A percentile compares a stretch with the other conserved stretches of the same genome.
phyloP scores from a whole-genome alignment of 2,113 vertebrate genomes.

The Hucho hucho region DNA sequence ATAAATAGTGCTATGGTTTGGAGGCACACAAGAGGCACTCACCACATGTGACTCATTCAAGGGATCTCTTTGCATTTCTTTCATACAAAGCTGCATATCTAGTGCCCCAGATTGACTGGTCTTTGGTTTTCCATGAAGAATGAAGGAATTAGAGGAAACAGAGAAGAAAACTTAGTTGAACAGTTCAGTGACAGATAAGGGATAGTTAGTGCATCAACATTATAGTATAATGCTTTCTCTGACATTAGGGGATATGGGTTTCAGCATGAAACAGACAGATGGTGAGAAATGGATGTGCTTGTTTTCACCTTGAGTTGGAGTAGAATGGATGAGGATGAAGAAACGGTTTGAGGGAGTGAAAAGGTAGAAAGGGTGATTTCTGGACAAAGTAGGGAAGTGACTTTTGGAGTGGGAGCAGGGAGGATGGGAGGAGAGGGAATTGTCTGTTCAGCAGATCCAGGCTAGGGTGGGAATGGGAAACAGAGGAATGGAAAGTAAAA shows the following conservation, averaged over 20 bases:
- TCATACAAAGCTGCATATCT: constrained; percentile 12
- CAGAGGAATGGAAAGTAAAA: neutral
- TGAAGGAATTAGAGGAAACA: constrained; percentile 3
- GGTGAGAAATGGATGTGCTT: no score
- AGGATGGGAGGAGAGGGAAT: neutral
- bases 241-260: no score
- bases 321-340: neutral
- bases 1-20: neutral
- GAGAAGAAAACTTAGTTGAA: no score
- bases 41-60: constrained; percentile 24
- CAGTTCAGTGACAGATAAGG: no score
- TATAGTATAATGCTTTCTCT: no score
- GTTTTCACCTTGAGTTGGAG: neutral
- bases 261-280: no score
- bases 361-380: neutral
- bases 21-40: constrained; percentile 14
- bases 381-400: constrained; percentile 5
- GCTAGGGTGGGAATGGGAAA: neutral
- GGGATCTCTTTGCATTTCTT: constrained; percentile 13
- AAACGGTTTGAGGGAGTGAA: neutral
- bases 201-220: no score
- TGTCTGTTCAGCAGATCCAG: neutral
- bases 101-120: neutral
- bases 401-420: constrained; percentile 7
- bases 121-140: constrained; percentile 9